Evolutionary conservation across 2,113 vertebrate genomes (phyloP).

Genomic region (Agelaius phoeniceus): DNA sequence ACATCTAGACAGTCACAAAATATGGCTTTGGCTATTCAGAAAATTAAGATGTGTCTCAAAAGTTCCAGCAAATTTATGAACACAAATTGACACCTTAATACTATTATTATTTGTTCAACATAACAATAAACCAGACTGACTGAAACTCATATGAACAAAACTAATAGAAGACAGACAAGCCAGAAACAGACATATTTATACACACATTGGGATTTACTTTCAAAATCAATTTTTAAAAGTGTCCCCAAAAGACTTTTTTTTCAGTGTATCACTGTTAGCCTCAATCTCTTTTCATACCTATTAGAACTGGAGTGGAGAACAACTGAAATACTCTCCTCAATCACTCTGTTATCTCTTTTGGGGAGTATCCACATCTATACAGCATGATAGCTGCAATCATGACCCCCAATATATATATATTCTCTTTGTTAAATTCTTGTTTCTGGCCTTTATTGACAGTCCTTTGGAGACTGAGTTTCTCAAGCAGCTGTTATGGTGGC

Average conservation of each 20-base stretch:
- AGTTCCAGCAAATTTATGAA: neutral
- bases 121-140: neutral
- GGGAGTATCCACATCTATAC: neutral
- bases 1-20: neutral
- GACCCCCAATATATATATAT: neutral
- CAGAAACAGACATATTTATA: neutral
- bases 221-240: conserved; percentile 26
- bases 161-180: neutral
- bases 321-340: conserved; percentile 15
- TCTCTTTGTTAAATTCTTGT: conserved; percentile 23
- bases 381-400: neutral
- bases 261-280: neutral
- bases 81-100: neutral
- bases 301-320: conserved; percentile 2
- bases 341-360: neutral
- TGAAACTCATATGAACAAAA: neutral
- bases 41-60: conserved; percentile 2
- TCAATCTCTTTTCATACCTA: conserved; percentile 4
- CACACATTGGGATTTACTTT: neutral
- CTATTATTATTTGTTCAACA: neutral
- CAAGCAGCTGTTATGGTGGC: neutral
- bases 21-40: neutral
- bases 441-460: neutral
- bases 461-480: neutral
- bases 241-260: neutral